Evolutionary conservation across 2,797 vertebrate genomes (phyloP).

Genomic region (Hypotaenidia philippensis): DNA sequence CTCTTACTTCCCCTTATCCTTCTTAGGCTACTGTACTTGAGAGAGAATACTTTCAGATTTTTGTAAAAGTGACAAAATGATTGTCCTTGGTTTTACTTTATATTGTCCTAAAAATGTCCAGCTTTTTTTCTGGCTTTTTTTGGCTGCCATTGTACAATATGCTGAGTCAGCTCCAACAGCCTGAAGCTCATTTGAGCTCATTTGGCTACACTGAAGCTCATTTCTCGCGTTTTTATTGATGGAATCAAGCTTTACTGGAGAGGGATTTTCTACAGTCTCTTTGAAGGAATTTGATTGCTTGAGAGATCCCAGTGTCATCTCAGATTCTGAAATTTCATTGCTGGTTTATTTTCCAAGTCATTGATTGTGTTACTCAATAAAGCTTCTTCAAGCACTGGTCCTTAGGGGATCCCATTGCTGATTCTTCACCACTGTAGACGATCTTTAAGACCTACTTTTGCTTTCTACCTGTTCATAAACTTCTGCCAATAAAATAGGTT

Average conservation of each 20-base stretch:
- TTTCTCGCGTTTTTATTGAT: not conserved
- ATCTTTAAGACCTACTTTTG: not conserved
- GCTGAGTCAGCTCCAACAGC: rapidly evolving
- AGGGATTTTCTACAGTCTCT: not conserved
- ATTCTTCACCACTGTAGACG: not conserved
- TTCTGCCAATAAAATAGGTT: not conserved
- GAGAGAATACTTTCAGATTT: not conserved
- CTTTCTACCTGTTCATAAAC: not conserved
- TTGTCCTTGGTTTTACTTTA: not conserved
- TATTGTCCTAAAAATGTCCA: not conserved
- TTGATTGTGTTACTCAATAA: not conserved
- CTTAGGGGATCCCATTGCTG: not conserved
- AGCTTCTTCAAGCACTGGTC: not conserved
- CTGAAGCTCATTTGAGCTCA: not conserved
- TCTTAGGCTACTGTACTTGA: not conserved
- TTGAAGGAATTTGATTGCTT: not conserved
- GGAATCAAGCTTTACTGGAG: not conserved
- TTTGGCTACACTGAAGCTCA: not conserved
- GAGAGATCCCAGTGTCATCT: not conserved
- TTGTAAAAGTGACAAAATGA: not conserved
- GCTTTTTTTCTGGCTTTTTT: not conserved
- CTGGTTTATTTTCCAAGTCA: not conserved
- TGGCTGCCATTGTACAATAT: not conserved
- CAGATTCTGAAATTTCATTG: not conserved
- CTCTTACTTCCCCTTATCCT: not conserved